phyloP scores from a whole-genome alignment of 1,140 invertebrate species.

The Drosophila pallidifrons region DNA sequence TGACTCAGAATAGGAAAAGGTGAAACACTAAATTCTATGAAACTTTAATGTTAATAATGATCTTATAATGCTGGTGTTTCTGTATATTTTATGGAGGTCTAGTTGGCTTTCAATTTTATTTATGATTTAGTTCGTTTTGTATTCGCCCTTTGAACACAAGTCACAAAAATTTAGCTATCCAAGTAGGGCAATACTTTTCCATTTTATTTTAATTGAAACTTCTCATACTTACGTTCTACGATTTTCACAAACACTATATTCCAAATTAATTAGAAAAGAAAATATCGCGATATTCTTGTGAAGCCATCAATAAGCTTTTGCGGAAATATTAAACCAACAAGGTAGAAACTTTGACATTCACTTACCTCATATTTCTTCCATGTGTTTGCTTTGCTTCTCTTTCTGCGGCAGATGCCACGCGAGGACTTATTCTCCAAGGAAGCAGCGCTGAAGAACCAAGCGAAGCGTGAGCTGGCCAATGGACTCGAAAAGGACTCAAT shows the following conservation, averaged over 20 bases:
- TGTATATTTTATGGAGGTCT: too few species aligned
- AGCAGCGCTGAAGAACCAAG: slow-evolving; percentile 91
- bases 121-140: too few species aligned
- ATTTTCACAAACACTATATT: neutral
- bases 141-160: too few species aligned
- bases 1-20: neutral
- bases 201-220: neutral
- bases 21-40: too few species aligned
- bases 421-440: slow-evolving; percentile 91
- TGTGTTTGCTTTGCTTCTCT: neutral
- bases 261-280: neutral
- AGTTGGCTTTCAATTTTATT: too few species aligned
- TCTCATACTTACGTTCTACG: neutral
- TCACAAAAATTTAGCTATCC: neutral
- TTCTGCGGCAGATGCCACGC: slow-evolving; percentile 86
- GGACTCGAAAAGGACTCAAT: slow-evolving; percentile 90
- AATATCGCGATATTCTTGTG: neutral
- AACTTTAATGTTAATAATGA: too few species aligned
- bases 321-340: neutral
- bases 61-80: too few species aligned
- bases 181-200: neutral
- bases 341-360: neutral
- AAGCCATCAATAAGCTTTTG: neutral
- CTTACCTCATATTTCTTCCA: neutral
- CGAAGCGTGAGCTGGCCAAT: slow-evolving; percentile 87